phyloP scores from a whole-genome alignment of 2,888 invertebrate species.

The Diabrotica balteata region DNA sequence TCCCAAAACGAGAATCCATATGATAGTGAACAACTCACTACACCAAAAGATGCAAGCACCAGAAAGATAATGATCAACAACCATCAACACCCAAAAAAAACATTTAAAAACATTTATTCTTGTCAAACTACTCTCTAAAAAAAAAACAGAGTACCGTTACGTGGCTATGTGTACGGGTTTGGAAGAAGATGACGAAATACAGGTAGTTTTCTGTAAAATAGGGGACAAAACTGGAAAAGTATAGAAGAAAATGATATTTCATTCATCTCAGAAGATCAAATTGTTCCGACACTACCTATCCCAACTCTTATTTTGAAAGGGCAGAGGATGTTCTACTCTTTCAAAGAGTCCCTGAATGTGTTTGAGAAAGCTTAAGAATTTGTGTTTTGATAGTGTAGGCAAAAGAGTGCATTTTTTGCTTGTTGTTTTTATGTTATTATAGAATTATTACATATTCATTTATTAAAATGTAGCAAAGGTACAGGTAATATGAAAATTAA shows the following conservation, averaged over 20 bases:
- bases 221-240: no score
- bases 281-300: no score
- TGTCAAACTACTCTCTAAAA: constrained; percentile 5
- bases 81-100: neutral
- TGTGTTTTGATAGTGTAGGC: constrained; percentile 3
- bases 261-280: no score
- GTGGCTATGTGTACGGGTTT: constrained; percentile 1
- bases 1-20: neutral
- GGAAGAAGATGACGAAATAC: no score
- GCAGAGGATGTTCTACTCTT: no score
- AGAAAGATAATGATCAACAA: neutral
- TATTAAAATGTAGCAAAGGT: neutral
- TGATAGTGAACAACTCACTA: neutral
- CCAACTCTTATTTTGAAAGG: no score
- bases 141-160: constrained; percentile 1
- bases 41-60: neutral
- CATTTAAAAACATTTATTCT: constrained; percentile 1
- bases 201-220: no score
- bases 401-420: constrained; percentile 2
- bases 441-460: constrained; percentile 4
- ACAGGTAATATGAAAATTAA: constrained; percentile 7
- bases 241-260: no score
- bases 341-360: constrained; percentile 3
- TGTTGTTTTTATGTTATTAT: neutral
- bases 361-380: constrained; percentile 9